phyloP scores from a whole-genome alignment of 2,888 invertebrate species.

The Hyposoter dolosus region DNA sequence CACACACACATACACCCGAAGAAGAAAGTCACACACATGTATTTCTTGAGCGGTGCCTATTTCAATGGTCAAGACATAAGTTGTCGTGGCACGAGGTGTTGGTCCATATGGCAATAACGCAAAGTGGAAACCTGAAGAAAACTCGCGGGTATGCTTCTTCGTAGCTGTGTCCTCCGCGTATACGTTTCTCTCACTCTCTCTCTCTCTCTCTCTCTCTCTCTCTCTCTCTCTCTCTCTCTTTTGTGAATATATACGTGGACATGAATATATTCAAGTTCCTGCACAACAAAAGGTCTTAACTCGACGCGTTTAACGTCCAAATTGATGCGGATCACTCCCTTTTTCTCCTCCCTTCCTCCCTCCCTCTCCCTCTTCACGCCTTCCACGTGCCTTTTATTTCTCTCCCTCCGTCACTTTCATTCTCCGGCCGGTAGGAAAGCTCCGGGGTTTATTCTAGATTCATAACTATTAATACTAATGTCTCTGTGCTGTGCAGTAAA shows the following conservation, averaged over 20 bases:
- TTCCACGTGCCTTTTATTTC: background rate
- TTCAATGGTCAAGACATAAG: slow-evolving; percentile 41
- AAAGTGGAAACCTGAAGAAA: slow-evolving; percentile 27
- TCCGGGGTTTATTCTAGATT: slow-evolving; percentile 83
- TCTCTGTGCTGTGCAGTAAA: slow-evolving; percentile 41
- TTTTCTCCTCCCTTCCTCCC: slow-evolving; percentile 24
- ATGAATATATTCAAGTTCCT: background rate
- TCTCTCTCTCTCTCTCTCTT: slow-evolving; percentile 4
- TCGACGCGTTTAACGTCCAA: background rate
- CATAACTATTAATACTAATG: slow-evolving; percentile 84
- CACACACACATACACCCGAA: background rate
- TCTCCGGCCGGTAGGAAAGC: slow-evolving; percentile 48
- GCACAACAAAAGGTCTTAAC: slow-evolving; percentile 12
- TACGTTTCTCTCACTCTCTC: too few relatives aligned
- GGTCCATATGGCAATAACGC: background rate
- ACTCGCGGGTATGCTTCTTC: slow-evolving; percentile 9
- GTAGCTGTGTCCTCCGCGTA: slow-evolving; percentile 20
- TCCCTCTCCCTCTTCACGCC: slow-evolving; percentile 2
- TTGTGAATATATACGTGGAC: background rate
- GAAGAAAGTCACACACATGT: background rate
- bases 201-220: slow-evolving; percentile 2
- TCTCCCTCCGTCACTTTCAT: slow-evolving; percentile 23
- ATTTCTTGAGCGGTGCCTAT: background rate
- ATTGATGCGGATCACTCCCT: background rate
- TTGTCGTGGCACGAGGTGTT: slow-evolving; percentile 39